These are phyloP conservation scores for Onychomys torridus DNA, from an alignment of 2,797 vertebrate genomes.

Conservation along the genomic window DNA sequence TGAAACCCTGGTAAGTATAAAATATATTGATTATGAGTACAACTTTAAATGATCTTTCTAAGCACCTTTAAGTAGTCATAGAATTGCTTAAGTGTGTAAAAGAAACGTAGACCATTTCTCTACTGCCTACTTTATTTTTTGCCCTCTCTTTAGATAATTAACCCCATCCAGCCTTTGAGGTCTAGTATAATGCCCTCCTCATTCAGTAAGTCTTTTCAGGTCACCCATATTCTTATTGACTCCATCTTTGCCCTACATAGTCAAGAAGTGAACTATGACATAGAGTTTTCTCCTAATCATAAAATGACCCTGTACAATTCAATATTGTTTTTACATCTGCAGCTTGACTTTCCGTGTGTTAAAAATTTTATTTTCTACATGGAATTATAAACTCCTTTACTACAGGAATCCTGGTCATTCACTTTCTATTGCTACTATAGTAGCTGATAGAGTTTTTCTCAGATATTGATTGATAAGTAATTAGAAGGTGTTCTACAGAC, in stretches of 20 bases:
- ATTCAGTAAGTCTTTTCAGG: background rate
- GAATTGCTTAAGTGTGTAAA: background rate
- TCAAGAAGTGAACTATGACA: background rate
- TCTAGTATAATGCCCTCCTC: background rate
- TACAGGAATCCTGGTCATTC: background rate
- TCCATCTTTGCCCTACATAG: background rate
- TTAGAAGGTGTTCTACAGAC: slow-evolving; percentile 68
- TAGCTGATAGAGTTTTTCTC: slow-evolving; percentile 49
- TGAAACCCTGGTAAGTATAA: background rate
- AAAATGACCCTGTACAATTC: background rate
- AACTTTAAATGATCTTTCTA: background rate
- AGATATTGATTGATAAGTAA: slow-evolving; percentile 77
- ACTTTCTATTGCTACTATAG: slow-evolving; percentile 46
- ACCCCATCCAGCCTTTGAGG: background rate
- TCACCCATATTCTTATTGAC: background rate
- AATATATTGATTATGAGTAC: background rate
- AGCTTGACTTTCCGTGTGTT: background rate
- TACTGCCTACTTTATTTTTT: background rate
- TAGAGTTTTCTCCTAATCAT: background rate
- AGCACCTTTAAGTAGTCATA: background rate
- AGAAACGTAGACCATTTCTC: background rate
- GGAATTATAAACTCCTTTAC: background rate
- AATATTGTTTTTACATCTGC: background rate
- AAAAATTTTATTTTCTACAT: background rate
- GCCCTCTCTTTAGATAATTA: background rate